phyloP scores from a whole-genome alignment of 2,113 vertebrate species.

The Pangasianodon hypophthalmus region DNA sequence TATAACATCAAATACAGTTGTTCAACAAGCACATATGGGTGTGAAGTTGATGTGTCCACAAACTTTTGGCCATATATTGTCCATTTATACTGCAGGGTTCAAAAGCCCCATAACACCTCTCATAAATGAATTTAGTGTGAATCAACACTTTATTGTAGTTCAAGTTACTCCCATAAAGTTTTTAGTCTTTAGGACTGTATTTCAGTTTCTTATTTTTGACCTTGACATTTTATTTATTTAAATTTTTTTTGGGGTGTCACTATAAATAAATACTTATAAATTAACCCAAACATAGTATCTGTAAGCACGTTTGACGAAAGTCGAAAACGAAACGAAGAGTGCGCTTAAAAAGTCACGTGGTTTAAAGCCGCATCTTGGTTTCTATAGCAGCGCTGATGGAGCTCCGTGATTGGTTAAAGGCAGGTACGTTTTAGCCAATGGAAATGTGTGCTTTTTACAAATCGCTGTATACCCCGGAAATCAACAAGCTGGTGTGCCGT shows the following conservation, averaged over 20 bases:
- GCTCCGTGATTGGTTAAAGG: slow-evolving; percentile 57
- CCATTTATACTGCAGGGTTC: too few species aligned
- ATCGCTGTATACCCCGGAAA: slow-evolving; percentile 67
- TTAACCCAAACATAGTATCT: neutral
- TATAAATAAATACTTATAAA: neutral
- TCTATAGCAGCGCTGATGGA: slow-evolving; percentile 63
- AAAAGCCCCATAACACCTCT: too few species aligned
- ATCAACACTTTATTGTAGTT: neutral
- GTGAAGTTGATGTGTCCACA: neutral
- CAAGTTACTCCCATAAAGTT: neutral
- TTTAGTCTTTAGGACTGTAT: neutral
- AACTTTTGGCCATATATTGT: neutral
- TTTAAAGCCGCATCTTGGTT: slow-evolving; percentile 64
- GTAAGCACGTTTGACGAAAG: too few species aligned
- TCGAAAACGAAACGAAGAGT: too few species aligned
- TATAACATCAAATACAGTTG: neutral
- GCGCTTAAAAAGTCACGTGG: slow-evolving; percentile 56
- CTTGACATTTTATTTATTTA: neutral
- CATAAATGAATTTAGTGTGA: neutral
- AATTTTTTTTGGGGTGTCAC: neutral
- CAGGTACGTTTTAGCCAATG: slow-evolving; percentile 64
- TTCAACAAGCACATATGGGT: neutral
- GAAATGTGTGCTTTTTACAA: slow-evolving; percentile 72
- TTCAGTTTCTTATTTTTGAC: neutral
- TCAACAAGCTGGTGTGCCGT: slow-evolving; percentile 42